Conservation (phyloP, 2,797 vertebrate genomes). For the Helostoma temminkii region DNA sequence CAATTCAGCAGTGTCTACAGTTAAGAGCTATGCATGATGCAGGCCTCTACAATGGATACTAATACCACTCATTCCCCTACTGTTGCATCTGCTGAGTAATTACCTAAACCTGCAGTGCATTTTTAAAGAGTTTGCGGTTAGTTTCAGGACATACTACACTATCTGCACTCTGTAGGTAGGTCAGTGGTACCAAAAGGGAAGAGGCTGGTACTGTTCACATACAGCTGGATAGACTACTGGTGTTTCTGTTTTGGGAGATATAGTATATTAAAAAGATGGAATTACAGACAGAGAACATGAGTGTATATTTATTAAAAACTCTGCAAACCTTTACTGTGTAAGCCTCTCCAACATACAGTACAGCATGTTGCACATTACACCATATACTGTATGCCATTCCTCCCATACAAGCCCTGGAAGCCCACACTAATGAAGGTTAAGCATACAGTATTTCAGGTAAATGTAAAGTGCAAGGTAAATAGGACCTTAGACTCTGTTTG, state of each 20-base stretch:
- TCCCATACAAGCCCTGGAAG: not conserved
- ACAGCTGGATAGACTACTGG: constrained; percentile 28
- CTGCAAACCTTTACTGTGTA: not conserved
- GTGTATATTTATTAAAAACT: constrained; percentile 6
- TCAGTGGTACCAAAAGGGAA: constrained; percentile 28
- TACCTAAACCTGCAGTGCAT: constrained; percentile 56
- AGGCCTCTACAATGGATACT: not conserved
- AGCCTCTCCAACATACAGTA: constrained; percentile 4
- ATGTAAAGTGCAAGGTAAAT: constrained; percentile 72
- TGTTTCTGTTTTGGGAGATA: constrained; percentile 2
- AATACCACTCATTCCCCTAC: constrained; percentile 33
- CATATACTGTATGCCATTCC: not conserved
- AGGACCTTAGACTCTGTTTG: constrained; percentile 81
- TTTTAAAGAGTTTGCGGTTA: constrained; percentile 63
- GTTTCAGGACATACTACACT: constrained; percentile 44
- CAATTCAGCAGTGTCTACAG: not conserved
- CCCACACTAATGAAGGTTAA: constrained; percentile 61
- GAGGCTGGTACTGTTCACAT: constrained; percentile 24
- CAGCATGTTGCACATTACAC: constrained; percentile 23
- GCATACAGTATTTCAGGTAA: constrained; percentile 66
- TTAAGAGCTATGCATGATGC: not conserved
- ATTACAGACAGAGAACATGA: not conserved
- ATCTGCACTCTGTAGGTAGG: constrained; percentile 42
- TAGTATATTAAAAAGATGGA: constrained; percentile 2
- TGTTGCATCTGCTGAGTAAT: constrained; percentile 54